Conservation (phyloP, 2,797 vertebrate genomes). For the Mallotus villosus region DNA sequence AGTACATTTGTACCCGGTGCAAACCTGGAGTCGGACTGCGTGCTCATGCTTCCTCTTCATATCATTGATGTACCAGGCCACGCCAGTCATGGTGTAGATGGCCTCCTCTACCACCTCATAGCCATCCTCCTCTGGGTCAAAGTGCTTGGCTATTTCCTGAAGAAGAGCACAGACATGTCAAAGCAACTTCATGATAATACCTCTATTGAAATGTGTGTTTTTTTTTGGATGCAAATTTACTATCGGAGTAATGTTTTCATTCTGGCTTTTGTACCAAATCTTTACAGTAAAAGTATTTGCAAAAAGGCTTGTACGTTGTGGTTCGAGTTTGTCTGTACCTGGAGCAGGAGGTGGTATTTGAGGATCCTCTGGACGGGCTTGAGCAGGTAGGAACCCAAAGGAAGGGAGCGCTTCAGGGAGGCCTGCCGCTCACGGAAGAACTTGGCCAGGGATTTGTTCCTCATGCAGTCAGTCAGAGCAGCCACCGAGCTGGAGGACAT, state of each 20-base stretch:
- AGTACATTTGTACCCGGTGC: background rate
- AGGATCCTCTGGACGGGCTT: slow-evolving; percentile 97
- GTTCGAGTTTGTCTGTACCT: slow-evolving; percentile 63
- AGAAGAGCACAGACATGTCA: background rate
- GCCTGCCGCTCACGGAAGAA: slow-evolving; percentile 90
- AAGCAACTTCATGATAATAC: background rate
- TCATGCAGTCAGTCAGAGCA: slow-evolving; percentile 88
- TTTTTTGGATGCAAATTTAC: no score
- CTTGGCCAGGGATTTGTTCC: slow-evolving; percentile 83
- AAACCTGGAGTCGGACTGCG: slow-evolving; percentile 88
- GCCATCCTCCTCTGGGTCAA: slow-evolving; percentile 84
- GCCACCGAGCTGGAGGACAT: slow-evolving; percentile 80
- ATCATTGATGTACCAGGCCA: slow-evolving; percentile 97
- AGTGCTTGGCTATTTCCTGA: slow-evolving; percentile 93
- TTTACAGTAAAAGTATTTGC: no score
- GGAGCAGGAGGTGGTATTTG: slow-evolving; percentile 93
- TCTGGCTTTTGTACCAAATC: no score
- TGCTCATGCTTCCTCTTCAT: slow-evolving; percentile 99
- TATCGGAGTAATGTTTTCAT: no score
- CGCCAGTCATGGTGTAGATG: slow-evolving; percentile 92
- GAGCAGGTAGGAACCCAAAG: slow-evolving; percentile 91
- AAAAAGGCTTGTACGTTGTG: background rate
- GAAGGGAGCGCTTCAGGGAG: slow-evolving; percentile 78
- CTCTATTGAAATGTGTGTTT: no score
- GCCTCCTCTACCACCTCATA: slow-evolving; percentile 92